Evolutionary conservation across 2,113 vertebrate genomes (phyloP), one percentile per base, ranked within the genome.

Genomic region (Synodontis membranacea): DNA sequence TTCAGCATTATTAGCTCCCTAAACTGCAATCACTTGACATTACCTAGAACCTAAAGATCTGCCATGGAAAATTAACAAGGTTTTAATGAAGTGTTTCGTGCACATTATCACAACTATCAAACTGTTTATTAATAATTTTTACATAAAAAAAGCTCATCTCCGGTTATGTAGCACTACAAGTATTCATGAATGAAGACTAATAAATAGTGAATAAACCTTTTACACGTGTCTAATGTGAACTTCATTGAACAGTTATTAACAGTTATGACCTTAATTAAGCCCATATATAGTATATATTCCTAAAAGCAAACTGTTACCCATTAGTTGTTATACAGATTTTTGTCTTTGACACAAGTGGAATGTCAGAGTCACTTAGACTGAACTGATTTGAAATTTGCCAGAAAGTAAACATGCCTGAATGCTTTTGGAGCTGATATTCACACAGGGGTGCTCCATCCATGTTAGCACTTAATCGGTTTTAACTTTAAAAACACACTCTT

Each of bases 391-490:
- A 60, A 48, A 54, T 34, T 48, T 83, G 1, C 31, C 37, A 42
- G 25, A 15, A 28, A 54, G 14, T 37, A 72, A 31, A 83, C 21
- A 58, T 44, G 34, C 37, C 44, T 66, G 86, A 83, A 62, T 80
- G 42, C 75, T 70, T 84, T 88, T 80, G 12, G 46, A 50, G 50
- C 75, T 81, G 44, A 84, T 81, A 64, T 74, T 44, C n/a, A 60
- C 25, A 46, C 17, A 34, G 10, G 70, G 39, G 76, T 11, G 39
- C 44, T 75, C 37, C n/a, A 78, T 75, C 56, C 44, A 64, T 23
- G 25, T 44, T 72, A 84, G 34, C 37, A 84, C 82, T 42, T 84
- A 25, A 84, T 84, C 23, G 74, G n/a, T 52, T 72, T 37, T 15
- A 70, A 42, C 31, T 39, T 56, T 54, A 39, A 72, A 84, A 72